Evolutionary conservation across 2,113 vertebrate genomes (phyloP), one percentile per base, ranked within the genome.

Genomic region (Amazona vittata): DNA sequence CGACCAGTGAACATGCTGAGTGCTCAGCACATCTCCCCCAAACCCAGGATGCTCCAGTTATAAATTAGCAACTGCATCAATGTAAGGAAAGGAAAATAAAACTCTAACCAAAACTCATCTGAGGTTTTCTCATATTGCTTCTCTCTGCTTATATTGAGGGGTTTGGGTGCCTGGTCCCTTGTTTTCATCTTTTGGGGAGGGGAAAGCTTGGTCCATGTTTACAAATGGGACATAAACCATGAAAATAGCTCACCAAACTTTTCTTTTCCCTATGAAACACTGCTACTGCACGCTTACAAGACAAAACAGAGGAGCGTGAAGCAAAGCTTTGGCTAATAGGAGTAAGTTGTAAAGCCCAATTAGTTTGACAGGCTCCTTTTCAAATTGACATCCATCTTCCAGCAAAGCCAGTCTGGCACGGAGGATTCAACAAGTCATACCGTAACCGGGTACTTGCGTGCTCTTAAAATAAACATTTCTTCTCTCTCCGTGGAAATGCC

Each of bases 401-500:
- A 50, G 93, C 82, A 87, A 92, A 96, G 94, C 84, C 83, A 84
- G 74, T 89, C 89, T 96, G 94, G 94, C 96, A 96, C 63, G 1
- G 25, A 94, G 93, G 91, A 96, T 96, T 97, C 97, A 97, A 96
- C 96, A 97, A 97, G 96, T 90, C 70, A 31, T 63, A 89, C 10
- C 10, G 22, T 73, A 94, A 89, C 85, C 26, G 64, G 90, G 93
- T 85, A 62, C 92, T 94, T 81, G 89, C 92, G 87, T 90, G 87
- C 89, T 95, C 97, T 97, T 97, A 96, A 97, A 97, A 97, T 97
- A 97, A 97, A 97, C 97, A 97, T 96, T 95, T 86, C 83, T 83
- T 83, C 95, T 89, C 90, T 94, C 52, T 84, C 78, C 49, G 9
- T 93, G 93, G 95, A 97, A 96, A 96, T 86, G 95, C 85, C 93